Evolutionary conservation across 1,140 invertebrate genomes (phyloP).

Genomic region (Copidosoma floridanum): DNA sequence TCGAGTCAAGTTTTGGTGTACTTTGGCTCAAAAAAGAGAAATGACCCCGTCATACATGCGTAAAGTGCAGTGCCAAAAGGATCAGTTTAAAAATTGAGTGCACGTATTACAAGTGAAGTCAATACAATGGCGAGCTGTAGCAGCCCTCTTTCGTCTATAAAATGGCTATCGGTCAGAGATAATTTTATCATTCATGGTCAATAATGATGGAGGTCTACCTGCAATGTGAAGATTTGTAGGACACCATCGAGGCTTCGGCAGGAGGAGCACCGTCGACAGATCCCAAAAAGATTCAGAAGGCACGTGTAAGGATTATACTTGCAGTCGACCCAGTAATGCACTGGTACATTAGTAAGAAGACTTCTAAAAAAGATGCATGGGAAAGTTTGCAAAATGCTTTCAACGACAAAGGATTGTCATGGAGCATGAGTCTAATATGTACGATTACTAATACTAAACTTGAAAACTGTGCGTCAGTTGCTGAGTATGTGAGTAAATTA

Average conservation of each 20-base stretch:
- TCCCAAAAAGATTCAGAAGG: too few species aligned
- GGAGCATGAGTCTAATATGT: constrained; percentile 21
- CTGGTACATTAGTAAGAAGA: neutral
- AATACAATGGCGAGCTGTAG: too few species aligned
- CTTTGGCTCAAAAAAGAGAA: too few species aligned
- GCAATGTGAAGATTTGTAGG: constrained; percentile 39
- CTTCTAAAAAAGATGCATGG: constrained; percentile 13
- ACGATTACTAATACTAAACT: neutral
- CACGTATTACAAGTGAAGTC: too few species aligned
- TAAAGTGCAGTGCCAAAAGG: too few species aligned
- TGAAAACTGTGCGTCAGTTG: neutral
- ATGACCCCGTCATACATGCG: too few species aligned
- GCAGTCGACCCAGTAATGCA: neutral
- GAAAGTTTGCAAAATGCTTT: neutral
- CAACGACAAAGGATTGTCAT: constrained; percentile 28
- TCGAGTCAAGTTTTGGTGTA: too few species aligned
- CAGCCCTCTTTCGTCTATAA: too few species aligned
- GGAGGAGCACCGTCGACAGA: neutral
- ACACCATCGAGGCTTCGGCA: neutral
- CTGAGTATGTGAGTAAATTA: neutral
- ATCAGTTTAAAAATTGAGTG: too few species aligned
- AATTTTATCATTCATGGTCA: too few species aligned
- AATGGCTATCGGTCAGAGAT: too few species aligned
- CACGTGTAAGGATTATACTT: neutral
- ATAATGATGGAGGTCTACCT: constrained; percentile 42